Conservation (phyloP, 2,113 vertebrate genomes). For the Myotis brandtii region DNA sequence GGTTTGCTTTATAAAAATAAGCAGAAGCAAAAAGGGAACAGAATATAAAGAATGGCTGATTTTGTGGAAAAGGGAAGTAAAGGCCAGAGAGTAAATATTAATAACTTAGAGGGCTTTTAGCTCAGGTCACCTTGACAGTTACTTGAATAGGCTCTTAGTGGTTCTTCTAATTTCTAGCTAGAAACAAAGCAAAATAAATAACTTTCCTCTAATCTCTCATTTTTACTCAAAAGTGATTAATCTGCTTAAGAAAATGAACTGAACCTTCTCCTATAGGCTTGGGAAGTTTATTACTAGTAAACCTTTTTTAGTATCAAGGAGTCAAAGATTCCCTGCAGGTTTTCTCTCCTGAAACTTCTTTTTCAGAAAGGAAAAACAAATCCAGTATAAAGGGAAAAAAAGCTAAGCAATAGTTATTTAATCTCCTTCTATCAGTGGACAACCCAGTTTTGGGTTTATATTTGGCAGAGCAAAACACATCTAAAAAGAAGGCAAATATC, state of each 20-base stretch:
- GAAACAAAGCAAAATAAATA: not conserved
- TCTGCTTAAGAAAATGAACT: not conserved
- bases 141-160: not conserved
- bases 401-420: not conserved
- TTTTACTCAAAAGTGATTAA: not conserved
- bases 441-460: not conserved
- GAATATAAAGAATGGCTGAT: not conserved
- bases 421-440: not conserved
- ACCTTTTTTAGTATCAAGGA: not conserved
- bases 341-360: not conserved
- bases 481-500: not conserved
- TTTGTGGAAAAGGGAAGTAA: not conserved
- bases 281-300: not conserved
- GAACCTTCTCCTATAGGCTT: not conserved
- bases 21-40: not conserved
- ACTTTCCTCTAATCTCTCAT: not conserved
- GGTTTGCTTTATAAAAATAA: not conserved
- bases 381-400: not conserved
- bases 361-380: not conserved
- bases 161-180: not conserved
- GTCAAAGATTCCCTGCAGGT: not conserved
- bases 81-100: not conserved
- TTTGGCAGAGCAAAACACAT: not conserved
- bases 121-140: not conserved
- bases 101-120: not conserved